Evolutionary conservation across 2,797 vertebrate genomes (phyloP), one percentile per base, ranked within the genome.

Genomic region (Sparidentex hasta): DNA sequence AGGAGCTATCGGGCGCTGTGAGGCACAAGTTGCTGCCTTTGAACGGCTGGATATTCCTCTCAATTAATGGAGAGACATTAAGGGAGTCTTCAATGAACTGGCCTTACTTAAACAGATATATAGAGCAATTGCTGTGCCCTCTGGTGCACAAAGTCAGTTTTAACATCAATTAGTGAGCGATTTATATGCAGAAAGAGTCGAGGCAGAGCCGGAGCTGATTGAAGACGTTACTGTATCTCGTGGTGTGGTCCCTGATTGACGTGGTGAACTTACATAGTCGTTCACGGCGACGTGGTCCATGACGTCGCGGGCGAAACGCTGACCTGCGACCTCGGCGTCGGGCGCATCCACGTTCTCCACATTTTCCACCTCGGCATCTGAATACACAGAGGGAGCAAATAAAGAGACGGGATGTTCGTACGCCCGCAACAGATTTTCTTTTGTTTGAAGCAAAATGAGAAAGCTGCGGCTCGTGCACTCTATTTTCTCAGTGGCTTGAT

Each of bases 241-340:
- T 38, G 68, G 73, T 77, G 87, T 66, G 79, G 70, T 86, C 84
- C 65, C 50, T 3, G 63, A 64, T 54, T 69, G 73, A 75, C 41
- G 55, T 16, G 61, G 25, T 47, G 47, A 75, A 96, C 97, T 98
- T 92, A 99, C 98, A 1, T 99, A 99, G 93, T 99, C 98, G 0
- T 96, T 97, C 56, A 99, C 91, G 0, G 96, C 94, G 73, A 90
- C 84, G 1, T 98, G 96, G 87, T 98, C 96, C 0, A 90, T 94
- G 86, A 97, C 93, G 38, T 99, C 97, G 46, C 98, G 96, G 78
- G 94, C 23, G 4, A 90, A 95, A 1, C 97, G 97, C n/a, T 90
- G 96, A 82, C 95, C 95, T 52, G 90, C 90, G 13, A 78, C 61
- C 69, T 93, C 93, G 0, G 33, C 68, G 38, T 95, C 94, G 11